Evolutionary conservation across 2,888 invertebrate species (phyloP), one percentile per base, ranked within the genome.

Genomic region (Melanophora roralis): DNA sequence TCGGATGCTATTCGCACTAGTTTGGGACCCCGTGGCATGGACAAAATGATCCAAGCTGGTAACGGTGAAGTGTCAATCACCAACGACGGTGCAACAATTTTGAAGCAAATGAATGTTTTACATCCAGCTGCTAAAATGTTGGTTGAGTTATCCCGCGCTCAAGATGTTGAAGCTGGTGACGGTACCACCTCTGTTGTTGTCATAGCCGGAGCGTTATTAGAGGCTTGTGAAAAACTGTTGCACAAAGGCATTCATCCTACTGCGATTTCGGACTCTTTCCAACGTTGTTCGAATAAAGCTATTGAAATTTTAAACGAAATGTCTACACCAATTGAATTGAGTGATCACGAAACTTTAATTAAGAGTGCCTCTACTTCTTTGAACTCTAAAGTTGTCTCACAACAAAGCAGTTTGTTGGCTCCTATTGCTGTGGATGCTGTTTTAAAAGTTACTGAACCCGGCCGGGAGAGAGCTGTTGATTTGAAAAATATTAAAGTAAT

Each of bases 101-200:
- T 99, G 78, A 98, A 99, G 90, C 97, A 99, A 91, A 99, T 99
- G 94, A 97, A 97, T 90, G 98, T 99, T 1, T 92, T 97, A 82
- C 99, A 99, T 90, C 99, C 99, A 59, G 98, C 99, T 83, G 99
- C 99, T 19, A 98, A 98, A 93, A 99, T 99, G 98, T 92, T 99
- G 88, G 99, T 99, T 4, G 99, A 99, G 90, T 91, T 99, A 83
- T 98, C 99, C 1, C 96, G 97, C 86, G 99, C 99, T 16, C 99
- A 99, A 91, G 99, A 99, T 90, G 94, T 98, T 85, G 99, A 99
- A 91, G 99, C 99, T 85, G 99, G 99, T 55, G 99, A 99, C 91
- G 99, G 99, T 75, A 99, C 99, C 21, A 99, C 99, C 9, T 97
- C 98, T 21, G 99, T 99, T 68, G 99, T 99, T 9, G 96, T 99